Evolutionary conservation across 2,888 invertebrate genomes (phyloP), one percentile per base, ranked within the genome.

Genomic region (Heterodera filipjevi): DNA sequence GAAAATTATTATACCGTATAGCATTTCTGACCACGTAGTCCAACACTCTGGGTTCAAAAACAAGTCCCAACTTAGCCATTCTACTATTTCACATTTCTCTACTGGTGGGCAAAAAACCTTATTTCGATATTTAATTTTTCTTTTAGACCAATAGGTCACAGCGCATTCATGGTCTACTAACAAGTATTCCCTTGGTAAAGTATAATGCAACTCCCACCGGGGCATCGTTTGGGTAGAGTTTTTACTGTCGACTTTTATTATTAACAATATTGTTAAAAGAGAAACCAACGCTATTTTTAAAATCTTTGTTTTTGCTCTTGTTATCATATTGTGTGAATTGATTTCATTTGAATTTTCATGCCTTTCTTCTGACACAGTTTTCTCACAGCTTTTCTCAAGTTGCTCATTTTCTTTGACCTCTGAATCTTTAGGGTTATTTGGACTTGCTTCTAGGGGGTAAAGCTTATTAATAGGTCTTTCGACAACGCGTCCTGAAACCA

Each of bases 51-150:
- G 59, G n/a, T 59, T 59, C n/a, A 59, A 59, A 59, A 59, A n/a
- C 10, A 59, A n/a, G 10, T 59, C 59, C 59, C n/a, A 59, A 59
- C 59, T 59, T 27, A 59, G 10, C 27, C 22, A n/a, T 6, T n/a
- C n/a, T 0, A 59, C n/a, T 59, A 59, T 8, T n/a, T 59, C 59
- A n/a, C 59, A 59, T 27, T 59, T 59, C 22, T 27, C 59, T 5
- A 59, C 59, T n/a, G 59, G n/a, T 27, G 59, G 59, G n/a, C 59
- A 59, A n/a, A n/a, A n/a, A 19, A 59, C n/a, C n/a, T n/a, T 59
- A 27, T 59, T 59, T 59, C 3, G 59, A 27, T 59, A 59, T 59
- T n/a, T 22, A n/a, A 27, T 5, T 59, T n/a, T 59, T n/a, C 59
- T 59, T n/a, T 27, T 22, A 8, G 59, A 59, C 59, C n/a, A 59